Evolutionary conservation across 2,797 vertebrate species (phyloP), one percentile per base, ranked within the genome.

Genomic region (Dryobates pubescens): DNA sequence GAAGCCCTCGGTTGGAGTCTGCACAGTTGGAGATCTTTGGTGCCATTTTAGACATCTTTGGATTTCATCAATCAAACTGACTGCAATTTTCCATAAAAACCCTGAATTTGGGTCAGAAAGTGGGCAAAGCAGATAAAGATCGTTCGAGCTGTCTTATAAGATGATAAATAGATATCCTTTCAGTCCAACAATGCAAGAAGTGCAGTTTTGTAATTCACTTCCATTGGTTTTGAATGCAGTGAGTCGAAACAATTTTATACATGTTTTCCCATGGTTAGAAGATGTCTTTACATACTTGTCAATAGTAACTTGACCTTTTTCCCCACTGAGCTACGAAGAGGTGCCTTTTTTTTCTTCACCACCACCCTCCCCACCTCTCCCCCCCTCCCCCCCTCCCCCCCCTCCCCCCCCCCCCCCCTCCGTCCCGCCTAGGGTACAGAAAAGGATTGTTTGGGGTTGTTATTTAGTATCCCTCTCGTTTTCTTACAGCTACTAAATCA

Each of bases 1-100:
- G 98, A 98, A 99, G 98, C 97, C 98, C 99, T 98, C 99, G 97
- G 98, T 98, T 98, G 98, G 98, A 98, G 98, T 98, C 98, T 98
- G 98, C 99, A 98, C 99, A 99, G 99, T 99, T 98, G 99, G 99
- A 98, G 99, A 99, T 98, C 99, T 98, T 98, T 98, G 97, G 98
- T 98, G 99, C 99, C 99, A 98, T 98, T 99, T 98, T 98, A 98
- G 98, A 99, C 99, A 99, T 99, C 99, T 99, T 99, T 99, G 98
- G 98, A 99, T 99, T 99, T 99, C 99, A 99, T 99, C 99, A 99
- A 99, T 99, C 99, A 99, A 99, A 99, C 98, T 99, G 99, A 99
- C 99, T 99, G 98, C 99, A 98, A 99, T 99, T 99, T 99, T 99
- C 99, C 99, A 99, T 99, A 99, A 99, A 99, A 99, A 98, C 98